Evolutionary conservation across 1,140 invertebrate species (phyloP).

Genomic region (Pseudobourletiella spinata): DNA sequence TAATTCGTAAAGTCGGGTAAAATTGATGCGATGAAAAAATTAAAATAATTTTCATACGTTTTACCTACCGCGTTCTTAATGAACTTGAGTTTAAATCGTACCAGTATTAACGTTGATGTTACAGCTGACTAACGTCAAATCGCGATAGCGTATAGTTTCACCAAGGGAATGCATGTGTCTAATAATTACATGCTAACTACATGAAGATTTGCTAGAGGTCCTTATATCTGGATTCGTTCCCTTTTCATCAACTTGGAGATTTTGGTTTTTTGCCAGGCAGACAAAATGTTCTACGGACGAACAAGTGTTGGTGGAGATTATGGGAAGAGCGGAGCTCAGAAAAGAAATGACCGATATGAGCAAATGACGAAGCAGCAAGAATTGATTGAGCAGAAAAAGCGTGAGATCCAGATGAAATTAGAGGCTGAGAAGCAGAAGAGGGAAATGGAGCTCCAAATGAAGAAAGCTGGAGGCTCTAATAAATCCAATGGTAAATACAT

Average conservation of each 20-base stretch:
- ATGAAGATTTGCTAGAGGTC: background rate
- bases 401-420: constrained; percentile 58
- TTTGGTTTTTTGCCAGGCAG: too few species aligned
- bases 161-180: background rate
- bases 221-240: background rate
- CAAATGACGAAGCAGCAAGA: constrained; percentile 74
- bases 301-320: constrained; percentile 11
- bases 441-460: constrained; percentile 45
- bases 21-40: too few species aligned
- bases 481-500: background rate
- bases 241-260: too few species aligned
- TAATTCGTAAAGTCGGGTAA: too few species aligned
- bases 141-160: background rate
- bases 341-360: constrained; percentile 52
- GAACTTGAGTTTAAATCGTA: too few species aligned
- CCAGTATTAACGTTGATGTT: background rate
- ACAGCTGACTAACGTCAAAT: background rate
- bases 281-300: constrained; percentile 33
- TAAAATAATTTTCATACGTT: too few species aligned
- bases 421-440: constrained; percentile 45
- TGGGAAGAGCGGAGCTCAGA: background rate
- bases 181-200: background rate
- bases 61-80: too few species aligned
- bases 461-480: background rate
- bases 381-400: constrained; percentile 68